These are phyloP conservation scores for Betta splendens DNA, from an alignment of 2,797 vertebrate species.

Conservation along the genomic window DNA sequence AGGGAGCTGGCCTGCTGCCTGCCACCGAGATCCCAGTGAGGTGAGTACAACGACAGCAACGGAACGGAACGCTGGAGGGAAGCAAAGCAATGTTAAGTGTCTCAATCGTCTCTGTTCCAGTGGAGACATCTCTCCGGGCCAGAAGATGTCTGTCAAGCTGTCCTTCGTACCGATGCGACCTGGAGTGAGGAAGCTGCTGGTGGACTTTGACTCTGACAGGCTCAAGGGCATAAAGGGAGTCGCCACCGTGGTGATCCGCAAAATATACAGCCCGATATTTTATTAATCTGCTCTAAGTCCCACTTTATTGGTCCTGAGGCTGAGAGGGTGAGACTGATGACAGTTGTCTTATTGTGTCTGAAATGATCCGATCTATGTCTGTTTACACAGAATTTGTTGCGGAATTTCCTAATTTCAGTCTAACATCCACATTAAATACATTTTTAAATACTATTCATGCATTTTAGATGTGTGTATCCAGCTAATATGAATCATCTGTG, in stretches of 20 bases:
- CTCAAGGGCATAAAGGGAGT: slow-evolving; percentile 81
- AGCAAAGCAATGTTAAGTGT: background rate
- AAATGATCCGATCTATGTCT: slow-evolving; percentile 6
- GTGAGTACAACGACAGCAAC: slow-evolving; percentile 65
- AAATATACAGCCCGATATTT: slow-evolving; percentile 11
- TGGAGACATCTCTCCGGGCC: slow-evolving; percentile 66
- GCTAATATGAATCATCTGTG: no score
- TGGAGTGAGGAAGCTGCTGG: slow-evolving; percentile 79
- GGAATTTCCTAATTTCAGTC: slow-evolving; percentile 1
- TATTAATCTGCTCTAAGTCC: background rate
- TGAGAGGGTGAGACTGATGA: background rate
- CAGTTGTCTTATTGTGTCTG: background rate
- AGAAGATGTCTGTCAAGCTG: slow-evolving; percentile 65
- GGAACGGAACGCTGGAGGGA: no score
- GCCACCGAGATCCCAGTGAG: slow-evolving; percentile 63
- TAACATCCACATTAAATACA: background rate
- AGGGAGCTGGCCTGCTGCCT: slow-evolving; percentile 78
- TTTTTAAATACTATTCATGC: background rate
- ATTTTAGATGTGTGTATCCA: no score
- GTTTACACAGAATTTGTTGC: slow-evolving; percentile 1
- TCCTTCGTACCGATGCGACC: slow-evolving; percentile 71
- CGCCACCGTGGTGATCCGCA: slow-evolving; percentile 72
- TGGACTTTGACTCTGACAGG: slow-evolving; percentile 82
- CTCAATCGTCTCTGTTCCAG: slow-evolving; percentile 49
- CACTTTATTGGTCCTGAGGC: no score